A percentile compares a stretch with the other conserved stretches of the same genome.
These are phyloP conservation scores for Pilophorus perplexus DNA, from an alignment of 2,888 invertebrate genomes.

Conservation along the genomic window DNA sequence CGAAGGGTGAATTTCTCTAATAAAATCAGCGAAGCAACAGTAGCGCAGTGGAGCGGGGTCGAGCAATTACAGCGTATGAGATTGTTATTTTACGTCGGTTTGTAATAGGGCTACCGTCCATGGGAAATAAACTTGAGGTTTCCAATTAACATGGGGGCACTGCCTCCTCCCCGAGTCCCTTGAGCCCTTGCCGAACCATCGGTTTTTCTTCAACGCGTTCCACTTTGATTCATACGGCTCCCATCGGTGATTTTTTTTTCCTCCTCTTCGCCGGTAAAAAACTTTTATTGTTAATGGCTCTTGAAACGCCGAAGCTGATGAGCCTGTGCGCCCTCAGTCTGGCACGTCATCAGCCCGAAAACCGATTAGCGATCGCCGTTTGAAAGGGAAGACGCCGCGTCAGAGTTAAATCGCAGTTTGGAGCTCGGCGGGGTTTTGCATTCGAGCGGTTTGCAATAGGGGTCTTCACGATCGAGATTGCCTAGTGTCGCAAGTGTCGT, in stretches of 20 bases:
- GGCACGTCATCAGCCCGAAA: slow-evolving; percentile 13
- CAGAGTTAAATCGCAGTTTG: too few species aligned
- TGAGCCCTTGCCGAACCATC: background rate
- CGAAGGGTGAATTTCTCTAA: too few species aligned
- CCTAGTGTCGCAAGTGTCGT: too few species aligned
- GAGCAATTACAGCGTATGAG: slow-evolving; percentile 36
- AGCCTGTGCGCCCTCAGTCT: background rate
- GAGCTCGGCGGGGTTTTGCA: too few species aligned
- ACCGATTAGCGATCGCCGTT: too few species aligned
- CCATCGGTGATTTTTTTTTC: too few species aligned
- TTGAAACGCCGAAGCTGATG: slow-evolving; percentile 19
- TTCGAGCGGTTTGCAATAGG: too few species aligned
- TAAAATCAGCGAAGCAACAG: slow-evolving; percentile 17
- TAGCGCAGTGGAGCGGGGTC: slow-evolving; percentile 15
- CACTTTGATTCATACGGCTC: slow-evolving; percentile 24
- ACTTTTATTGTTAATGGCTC: slow-evolving; percentile 32
- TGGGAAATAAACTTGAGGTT: slow-evolving; percentile 32
- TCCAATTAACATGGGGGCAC: slow-evolving; percentile 34
- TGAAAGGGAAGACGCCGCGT: too few species aligned
- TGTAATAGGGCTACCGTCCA: slow-evolving; percentile 33
- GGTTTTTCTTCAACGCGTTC: slow-evolving; percentile 13
- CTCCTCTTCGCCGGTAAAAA: slow-evolving; percentile 15
- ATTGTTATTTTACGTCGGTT: slow-evolving; percentile 38
- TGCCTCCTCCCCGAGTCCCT: too few species aligned
- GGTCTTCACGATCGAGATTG: too few species aligned